phyloP scores from a whole-genome alignment of 2,113 vertebrate genomes.

The Alaudala cheleensis region DNA sequence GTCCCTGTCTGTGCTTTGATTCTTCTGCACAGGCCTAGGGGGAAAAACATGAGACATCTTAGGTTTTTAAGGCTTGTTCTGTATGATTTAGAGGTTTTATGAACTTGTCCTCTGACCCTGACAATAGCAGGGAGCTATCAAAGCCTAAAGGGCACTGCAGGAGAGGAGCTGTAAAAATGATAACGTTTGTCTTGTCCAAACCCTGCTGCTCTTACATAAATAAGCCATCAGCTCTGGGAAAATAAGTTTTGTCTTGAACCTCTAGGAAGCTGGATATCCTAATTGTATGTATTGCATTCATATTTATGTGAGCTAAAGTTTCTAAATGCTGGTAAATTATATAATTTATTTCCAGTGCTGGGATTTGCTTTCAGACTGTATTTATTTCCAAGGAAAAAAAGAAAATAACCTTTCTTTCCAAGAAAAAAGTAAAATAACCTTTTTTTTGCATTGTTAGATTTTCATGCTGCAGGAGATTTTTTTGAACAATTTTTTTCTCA shows the following conservation, averaged over 20 bases:
- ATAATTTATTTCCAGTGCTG: neutral
- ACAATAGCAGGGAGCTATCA: conserved; percentile 37
- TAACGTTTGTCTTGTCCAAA: conserved; percentile 40
- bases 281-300: neutral
- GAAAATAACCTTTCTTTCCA: neutral
- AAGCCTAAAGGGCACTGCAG: conserved; percentile 48
- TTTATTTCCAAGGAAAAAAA: neutral
- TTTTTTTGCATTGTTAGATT: neutral
- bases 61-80: conserved; percentile 44
- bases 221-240: conserved; percentile 13
- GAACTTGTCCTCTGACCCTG: conserved; percentile 70
- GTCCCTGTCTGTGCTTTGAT: conserved; percentile 42
- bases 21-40: conserved; percentile 20
- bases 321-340: neutral
- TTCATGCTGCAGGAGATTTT: neutral
- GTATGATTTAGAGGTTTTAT: conserved; percentile 66
- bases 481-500: neutral
- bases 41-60: neutral
- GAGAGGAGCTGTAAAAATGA: conserved; percentile 55
- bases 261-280: neutral
- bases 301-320: neutral
- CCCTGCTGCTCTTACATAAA: conserved; percentile 35
- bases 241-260: conserved; percentile 3
- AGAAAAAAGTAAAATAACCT: neutral
- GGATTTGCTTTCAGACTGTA: neutral